Conservation (phyloP, 2,113 vertebrate species). For the Atherinomorus stipes region DNA sequence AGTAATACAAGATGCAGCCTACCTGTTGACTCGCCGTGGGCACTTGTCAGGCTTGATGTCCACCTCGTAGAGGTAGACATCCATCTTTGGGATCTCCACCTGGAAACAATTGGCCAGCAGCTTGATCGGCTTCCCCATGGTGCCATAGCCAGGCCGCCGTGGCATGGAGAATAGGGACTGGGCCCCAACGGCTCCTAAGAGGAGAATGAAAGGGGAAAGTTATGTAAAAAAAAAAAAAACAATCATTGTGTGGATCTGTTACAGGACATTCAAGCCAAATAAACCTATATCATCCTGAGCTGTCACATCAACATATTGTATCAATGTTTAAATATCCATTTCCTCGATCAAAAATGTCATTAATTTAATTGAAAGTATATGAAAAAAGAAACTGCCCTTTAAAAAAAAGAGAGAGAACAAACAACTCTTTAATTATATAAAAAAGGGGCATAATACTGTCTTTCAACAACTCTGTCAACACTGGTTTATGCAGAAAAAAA, state of each 20-base stretch:
- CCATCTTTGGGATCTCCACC: conserved; percentile 99
- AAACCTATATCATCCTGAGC: neutral
- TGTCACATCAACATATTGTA: neutral
- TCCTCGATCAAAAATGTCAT: neutral
- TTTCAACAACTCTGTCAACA: neutral
- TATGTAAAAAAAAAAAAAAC: neutral
- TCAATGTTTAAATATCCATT: neutral
- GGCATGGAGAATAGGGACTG: conserved; percentile 99
- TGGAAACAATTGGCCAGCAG: conserved; percentile 99
- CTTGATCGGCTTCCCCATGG: conserved; percentile 99
- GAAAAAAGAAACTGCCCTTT: no score
- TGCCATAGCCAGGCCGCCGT: conserved; percentile 98
- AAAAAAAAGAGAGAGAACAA: no score
- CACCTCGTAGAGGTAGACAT: conserved; percentile 99
- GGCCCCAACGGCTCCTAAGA: conserved; percentile 94
- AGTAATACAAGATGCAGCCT: conserved; percentile 2
- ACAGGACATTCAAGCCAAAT: neutral
- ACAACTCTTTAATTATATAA: no score
- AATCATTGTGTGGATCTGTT: neutral
- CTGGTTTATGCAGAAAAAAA: neutral
- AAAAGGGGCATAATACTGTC: neutral
- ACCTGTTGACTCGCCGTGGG: conserved; percentile 98
- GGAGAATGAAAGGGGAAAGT: neutral
- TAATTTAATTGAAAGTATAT: neutral
- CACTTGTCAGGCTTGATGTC: conserved; percentile 99